These are phyloP conservation scores for Acrocephalus arundinaceus DNA, from an alignment of 2,113 vertebrate species.

Conservation along the genomic window DNA sequence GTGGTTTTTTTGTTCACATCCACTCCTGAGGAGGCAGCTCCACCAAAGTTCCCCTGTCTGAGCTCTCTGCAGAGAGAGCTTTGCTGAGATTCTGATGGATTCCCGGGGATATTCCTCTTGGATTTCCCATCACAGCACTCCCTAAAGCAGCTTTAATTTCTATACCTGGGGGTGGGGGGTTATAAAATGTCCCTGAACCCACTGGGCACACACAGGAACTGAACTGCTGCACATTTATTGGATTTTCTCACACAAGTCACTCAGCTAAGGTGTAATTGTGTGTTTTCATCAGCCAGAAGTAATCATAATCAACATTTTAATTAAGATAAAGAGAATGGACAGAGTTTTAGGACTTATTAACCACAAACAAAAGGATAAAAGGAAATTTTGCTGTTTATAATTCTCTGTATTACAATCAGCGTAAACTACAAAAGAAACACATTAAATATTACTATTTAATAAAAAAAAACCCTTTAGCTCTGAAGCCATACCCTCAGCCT, in stretches of 20 bases:
- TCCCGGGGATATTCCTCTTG: not conserved
- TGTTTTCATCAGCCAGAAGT: slow-evolving; percentile 7
- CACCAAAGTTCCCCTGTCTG: rapidly evolving
- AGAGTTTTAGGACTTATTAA: not conserved
- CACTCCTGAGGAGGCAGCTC: not conserved
- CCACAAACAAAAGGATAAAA: not conserved
- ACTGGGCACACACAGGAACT: rapidly evolving
- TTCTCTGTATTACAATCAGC: not conserved
- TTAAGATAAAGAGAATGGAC: slow-evolving; percentile 9
- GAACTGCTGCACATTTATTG: not conserved
- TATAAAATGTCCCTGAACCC: not conserved
- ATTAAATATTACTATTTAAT: not conserved
- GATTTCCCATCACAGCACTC: not conserved
- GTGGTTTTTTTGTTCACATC: not conserved
- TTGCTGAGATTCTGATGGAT: rapidly evolving
- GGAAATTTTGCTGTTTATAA: not conserved
- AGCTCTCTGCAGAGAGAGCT: not conserved
- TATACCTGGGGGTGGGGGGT: rapidly evolving
- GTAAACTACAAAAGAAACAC: not conserved
- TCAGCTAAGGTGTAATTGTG: not conserved
- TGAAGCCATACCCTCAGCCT: not conserved
- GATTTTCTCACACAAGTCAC: not conserved
- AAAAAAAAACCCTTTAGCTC: not conserved
- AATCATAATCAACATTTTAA: slow-evolving; percentile 28
- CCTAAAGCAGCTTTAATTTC: not conserved